A percentile compares a stretch with the other conserved stretches of the same genome.
phyloP scores from a whole-genome alignment of 2,888 invertebrate genomes.

The Pandemis cinnamomeana region DNA sequence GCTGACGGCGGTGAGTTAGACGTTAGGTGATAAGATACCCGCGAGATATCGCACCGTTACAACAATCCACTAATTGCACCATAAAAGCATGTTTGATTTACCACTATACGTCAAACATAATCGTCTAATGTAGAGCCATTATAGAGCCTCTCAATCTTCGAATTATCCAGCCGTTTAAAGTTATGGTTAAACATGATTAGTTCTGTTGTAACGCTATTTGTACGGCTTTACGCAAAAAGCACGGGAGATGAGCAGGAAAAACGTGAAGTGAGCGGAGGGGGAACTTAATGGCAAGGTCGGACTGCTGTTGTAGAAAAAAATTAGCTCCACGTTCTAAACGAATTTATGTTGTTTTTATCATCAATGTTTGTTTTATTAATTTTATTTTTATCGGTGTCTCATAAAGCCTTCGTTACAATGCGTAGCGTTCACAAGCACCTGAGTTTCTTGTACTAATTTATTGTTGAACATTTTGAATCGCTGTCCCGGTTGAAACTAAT shows the following conservation, averaged over 20 bases:
- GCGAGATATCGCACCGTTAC: not conserved
- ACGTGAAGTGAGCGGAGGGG: conserved; percentile 20
- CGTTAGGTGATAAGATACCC: conserved; percentile 37
- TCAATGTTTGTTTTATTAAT: conserved; percentile 59
- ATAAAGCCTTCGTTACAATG: conserved; percentile 47
- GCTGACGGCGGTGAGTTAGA: conserved; percentile 2
- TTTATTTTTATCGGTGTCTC: conserved; percentile 67
- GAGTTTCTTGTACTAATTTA: conserved; percentile 57
- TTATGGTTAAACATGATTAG: not conserved
- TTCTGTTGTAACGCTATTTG: conserved; percentile 10
- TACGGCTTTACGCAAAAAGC: conserved; percentile 5
- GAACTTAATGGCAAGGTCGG: conserved; percentile 47
- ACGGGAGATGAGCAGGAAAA: conserved; percentile 20
- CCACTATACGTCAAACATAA: conserved; percentile 13
- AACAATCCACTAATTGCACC: conserved; percentile 11
- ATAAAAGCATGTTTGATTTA: conserved; percentile 25
- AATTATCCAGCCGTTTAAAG: conserved; percentile 2
- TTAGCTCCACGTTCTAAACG: conserved; percentile 71
- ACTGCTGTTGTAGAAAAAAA: conserved; percentile 82
- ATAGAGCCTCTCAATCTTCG: conserved; percentile 8
- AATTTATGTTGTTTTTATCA: conserved; percentile 55
- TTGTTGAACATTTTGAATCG: conserved; percentile 57
- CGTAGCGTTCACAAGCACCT: conserved; percentile 53
- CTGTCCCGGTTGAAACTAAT: conserved; percentile 28
- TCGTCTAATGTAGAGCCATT: conserved; percentile 1